Evolutionary conservation across 2,797 vertebrate genomes (phyloP), one percentile per base, ranked within the genome.

Genomic region (Anableps anableps): DNA sequence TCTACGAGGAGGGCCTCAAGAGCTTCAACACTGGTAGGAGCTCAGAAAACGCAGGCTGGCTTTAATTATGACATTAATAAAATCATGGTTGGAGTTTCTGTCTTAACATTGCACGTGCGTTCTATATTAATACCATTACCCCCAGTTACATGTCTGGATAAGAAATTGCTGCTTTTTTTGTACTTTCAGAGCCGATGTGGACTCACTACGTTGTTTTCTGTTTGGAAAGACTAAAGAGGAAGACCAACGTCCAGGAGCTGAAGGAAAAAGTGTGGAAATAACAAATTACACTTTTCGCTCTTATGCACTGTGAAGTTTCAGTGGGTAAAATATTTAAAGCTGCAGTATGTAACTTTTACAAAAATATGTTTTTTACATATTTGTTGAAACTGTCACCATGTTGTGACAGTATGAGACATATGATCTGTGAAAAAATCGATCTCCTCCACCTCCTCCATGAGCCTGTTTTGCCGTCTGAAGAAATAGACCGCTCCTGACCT

Each of bases 1-100:
- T 99, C 1, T 99, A 98, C 6, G 97, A 99, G 41, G 97, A 98
- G 86, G 98, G 97, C 0, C 83, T 99, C 26, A 93, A 83, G 87
- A 93, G 90, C 48, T 89, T 98, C 1, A 93, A 94, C 75, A 97
- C 96, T 72, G 98, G 99, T 99, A 86, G 76, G 75, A 53, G 23
- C 55, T 77, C 34, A 21, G 9, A 66, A 14, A 75, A 70, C 3
- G 29, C 55, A 68, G 26, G 29, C 62, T 62, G n/a, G 43, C 41
- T 38, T 17, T 5, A 3, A 31, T 66, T 72, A 60, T 16, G 53
- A 21, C 11, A 58, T 0, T 47, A 58, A 47, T 50, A 58, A 80
- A 72, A 76, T 50, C 26, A 38, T 13, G 17, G 23, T 68, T n/a
- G 29, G 16, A 21, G 29, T 19, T 43, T 31, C 51, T 58, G 5